A percentile compares a stretch with the other conserved stretches of the same genome.
Evolutionary conservation across 2,888 invertebrate species (phyloP).

Genomic region (Phengaris alcon): DNA sequence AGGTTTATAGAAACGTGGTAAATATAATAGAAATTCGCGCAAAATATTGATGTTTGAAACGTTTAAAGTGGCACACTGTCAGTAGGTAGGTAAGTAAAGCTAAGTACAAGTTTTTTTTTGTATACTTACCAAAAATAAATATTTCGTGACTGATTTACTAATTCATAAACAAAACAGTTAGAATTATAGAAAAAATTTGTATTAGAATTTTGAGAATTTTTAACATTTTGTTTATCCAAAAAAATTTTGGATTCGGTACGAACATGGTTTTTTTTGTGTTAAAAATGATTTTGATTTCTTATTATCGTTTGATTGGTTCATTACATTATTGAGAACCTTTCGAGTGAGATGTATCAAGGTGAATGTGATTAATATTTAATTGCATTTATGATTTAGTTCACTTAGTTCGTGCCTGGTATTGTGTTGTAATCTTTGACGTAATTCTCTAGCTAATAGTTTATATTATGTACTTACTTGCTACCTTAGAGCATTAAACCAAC

Average conservation of each 20-base stretch:
- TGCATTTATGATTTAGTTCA: background rate
- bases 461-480: too few relatives aligned
- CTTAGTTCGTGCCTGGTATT: background rate
- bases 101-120: too few relatives aligned
- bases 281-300: too few relatives aligned
- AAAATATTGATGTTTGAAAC: background rate
- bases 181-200: background rate
- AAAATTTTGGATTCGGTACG: too few relatives aligned
- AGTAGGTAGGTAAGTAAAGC: too few relatives aligned
- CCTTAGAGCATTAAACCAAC: too few relatives aligned
- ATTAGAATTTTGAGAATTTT: background rate
- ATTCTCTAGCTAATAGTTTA: background rate
- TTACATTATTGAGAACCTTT: background rate
- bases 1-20: background rate
- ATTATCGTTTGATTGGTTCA: too few relatives aligned
- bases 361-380: constrained; percentile 11
- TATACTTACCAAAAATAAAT: too few relatives aligned
- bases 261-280: too few relatives aligned
- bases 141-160: too few relatives aligned
- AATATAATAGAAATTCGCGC: background rate
- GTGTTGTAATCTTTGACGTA: background rate
- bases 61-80: background rate
- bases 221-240: too few relatives aligned
- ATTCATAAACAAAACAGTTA: too few relatives aligned
- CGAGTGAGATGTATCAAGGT: constrained; percentile 19